Percentiles rank a stretch among this genome's conserved stretches.
Conservation (phyloP, 2,113 vertebrate species). For the Peromyscus polionotus region DNA sequence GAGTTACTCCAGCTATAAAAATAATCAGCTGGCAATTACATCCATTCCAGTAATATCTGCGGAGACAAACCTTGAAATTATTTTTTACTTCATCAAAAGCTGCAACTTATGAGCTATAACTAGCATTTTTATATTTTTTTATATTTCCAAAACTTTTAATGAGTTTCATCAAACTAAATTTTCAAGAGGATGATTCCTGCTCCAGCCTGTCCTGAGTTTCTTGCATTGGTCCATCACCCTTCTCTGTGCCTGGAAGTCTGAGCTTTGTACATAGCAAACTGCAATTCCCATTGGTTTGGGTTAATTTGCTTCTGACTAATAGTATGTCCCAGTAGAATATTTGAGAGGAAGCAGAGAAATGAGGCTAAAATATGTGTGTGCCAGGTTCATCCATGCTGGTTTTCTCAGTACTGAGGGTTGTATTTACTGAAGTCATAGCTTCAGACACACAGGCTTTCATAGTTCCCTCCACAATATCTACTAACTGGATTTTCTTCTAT, state of each 20-base stretch:
- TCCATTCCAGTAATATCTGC: neutral
- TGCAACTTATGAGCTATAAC: neutral
- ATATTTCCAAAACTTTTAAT: neutral
- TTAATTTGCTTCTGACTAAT: neutral
- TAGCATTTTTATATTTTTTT: neutral
- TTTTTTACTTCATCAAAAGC: neutral
- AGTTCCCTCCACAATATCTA: neutral
- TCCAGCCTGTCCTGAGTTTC: neutral
- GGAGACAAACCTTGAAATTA: neutral
- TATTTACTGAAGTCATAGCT: neutral
- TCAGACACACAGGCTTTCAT: neutral
- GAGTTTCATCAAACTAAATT: neutral
- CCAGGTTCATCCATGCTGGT: neutral
- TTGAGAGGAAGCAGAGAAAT: neutral
- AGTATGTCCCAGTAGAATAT: too few species aligned
- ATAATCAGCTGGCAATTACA: neutral
- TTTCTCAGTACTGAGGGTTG: neutral
- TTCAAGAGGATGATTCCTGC: neutral
- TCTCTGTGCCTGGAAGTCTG: neutral
- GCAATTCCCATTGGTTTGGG: neutral
- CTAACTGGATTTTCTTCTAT: neutral
- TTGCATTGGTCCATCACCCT: neutral
- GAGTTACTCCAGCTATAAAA: neutral
- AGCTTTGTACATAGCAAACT: neutral
- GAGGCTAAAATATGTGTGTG: neutral